Conservation (phyloP, 2,888 invertebrate genomes). For the Lamellibrachia columna region DNA sequence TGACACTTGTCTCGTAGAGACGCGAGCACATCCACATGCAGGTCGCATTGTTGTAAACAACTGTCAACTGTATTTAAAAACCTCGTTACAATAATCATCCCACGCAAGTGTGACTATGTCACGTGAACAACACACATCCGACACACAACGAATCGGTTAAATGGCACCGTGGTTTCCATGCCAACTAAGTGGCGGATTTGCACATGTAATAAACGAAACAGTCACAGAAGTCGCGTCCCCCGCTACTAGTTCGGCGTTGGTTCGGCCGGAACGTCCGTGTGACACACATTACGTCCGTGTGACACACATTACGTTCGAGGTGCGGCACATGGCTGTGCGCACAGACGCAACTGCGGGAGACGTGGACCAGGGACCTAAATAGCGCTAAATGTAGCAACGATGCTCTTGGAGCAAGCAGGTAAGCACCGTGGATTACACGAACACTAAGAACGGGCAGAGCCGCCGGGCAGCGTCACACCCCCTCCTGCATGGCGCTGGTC, state of each 20-base stretch:
- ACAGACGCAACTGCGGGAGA: neutral
- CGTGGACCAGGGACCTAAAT: neutral
- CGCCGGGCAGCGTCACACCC: neutral
- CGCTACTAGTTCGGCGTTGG: neutral
- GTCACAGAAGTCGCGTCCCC: neutral
- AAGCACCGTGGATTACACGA: neutral
- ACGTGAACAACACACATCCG: neutral
- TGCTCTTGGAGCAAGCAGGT: conserved; percentile 5
- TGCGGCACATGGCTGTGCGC: neutral
- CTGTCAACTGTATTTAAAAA: neutral
- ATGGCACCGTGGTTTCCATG: neutral
- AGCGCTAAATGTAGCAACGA: neutral
- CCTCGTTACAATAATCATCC: neutral
- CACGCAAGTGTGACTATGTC: neutral
- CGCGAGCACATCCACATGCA: no score
- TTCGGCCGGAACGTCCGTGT: neutral
- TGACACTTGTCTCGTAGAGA: no score
- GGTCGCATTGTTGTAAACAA: neutral
- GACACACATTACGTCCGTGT: neutral
- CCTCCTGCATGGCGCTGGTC: neutral
- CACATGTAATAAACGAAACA: neutral
- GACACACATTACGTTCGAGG: neutral
- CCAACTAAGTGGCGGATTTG: neutral
- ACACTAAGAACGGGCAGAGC: neutral
- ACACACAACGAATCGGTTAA: neutral